These are phyloP conservation scores for Schizopygopsis malacanthus DNA, from an alignment of 2,797 vertebrate species.

Conservation along the genomic window DNA sequence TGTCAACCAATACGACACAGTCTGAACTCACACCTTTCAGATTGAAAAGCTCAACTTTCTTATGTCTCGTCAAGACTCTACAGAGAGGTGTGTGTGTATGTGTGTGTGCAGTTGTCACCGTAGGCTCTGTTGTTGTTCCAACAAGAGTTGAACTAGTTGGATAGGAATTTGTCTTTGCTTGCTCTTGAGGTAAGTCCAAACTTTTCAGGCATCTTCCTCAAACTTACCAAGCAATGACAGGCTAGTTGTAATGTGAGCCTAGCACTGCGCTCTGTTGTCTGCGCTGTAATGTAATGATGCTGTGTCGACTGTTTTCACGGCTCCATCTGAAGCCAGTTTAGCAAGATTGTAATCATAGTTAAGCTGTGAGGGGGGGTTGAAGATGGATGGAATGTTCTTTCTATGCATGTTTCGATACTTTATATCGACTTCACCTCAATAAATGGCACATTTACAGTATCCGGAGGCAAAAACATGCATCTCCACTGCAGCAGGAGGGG, in stretches of 20 bases:
- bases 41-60: constrained; percentile 69
- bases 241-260: constrained; percentile 9
- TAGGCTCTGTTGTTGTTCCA: constrained; percentile 45
- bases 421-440: not conserved
- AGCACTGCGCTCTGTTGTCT: constrained; percentile 16
- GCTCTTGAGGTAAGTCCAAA: constrained; percentile 74
- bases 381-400: constrained; percentile 1
- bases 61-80: constrained; percentile 65
- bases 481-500: not conserved
- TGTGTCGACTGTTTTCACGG: constrained; percentile 62
- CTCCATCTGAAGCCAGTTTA: constrained; percentile 40
- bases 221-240: constrained; percentile 10
- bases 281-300: constrained; percentile 59
- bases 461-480: not conserved
- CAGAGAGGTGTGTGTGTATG: constrained; percentile 66
- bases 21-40: constrained; percentile 78
- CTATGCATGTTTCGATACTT: not conserved
- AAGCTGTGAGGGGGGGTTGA: not conserved
- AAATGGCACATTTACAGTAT: not conserved
- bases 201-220: constrained; percentile 31
- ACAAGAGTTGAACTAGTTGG: constrained; percentile 53
- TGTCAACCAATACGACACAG: constrained; percentile 71
- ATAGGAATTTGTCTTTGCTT: constrained; percentile 57
- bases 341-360: constrained; percentile 57
- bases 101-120: constrained; percentile 37